Conservation (phyloP, 2,113 vertebrate genomes). For the Turdus rufiventris region DNA sequence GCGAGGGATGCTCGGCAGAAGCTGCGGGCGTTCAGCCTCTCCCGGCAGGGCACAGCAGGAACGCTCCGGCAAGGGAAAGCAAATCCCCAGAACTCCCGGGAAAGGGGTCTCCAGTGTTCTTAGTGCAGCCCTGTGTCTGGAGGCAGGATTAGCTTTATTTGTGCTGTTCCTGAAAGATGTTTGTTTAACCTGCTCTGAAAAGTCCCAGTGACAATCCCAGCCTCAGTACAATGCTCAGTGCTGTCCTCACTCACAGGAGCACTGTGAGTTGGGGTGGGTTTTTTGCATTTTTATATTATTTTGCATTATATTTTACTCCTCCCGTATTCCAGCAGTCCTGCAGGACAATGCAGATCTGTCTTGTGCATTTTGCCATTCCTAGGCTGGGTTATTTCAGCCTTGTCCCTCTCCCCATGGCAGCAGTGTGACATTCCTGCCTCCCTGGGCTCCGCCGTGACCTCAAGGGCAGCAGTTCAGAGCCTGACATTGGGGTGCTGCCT, state of each 20-base stretch:
- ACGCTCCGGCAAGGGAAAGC: fast-evolving
- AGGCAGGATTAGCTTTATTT: not conserved
- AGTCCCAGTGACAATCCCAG: not conserved
- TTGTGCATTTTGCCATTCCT: not conserved
- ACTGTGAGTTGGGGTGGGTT: too few species aligned
- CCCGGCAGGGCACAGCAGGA: not conserved
- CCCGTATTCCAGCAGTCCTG: not conserved
- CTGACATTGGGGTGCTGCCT: not conserved
- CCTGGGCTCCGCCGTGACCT: not conserved
- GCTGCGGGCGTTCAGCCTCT: not conserved
- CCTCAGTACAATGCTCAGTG: not conserved
- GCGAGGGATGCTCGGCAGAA: not conserved
- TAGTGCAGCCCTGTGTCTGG: not conserved
- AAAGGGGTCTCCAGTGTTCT: not conserved
- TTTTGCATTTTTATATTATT: not conserved
- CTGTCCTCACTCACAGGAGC: not conserved
- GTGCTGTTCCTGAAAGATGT: not conserved
- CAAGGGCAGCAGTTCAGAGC: not conserved
- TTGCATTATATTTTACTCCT: not conserved
- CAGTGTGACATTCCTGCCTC: not conserved
- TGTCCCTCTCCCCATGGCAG: not conserved
- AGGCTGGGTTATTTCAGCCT: not conserved
- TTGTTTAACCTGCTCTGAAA: not conserved
- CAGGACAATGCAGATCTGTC: not conserved
- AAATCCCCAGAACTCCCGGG: not conserved